Percentiles rank a stretch among this genome's conserved stretches.
phyloP scores from a whole-genome alignment of 2,888 invertebrate genomes.

The Heliconius cydno region DNA sequence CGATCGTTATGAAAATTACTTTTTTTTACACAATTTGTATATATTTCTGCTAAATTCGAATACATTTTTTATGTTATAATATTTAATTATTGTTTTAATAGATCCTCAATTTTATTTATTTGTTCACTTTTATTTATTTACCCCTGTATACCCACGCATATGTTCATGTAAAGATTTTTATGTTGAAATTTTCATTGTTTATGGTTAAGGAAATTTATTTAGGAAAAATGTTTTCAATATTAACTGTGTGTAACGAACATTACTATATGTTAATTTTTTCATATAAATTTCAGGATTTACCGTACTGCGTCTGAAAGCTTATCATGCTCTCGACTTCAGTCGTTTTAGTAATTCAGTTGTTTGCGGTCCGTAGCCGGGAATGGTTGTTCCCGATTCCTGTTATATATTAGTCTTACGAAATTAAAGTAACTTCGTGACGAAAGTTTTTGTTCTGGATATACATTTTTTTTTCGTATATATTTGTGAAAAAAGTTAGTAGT shows the following conservation, averaged over 20 bases:
- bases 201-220: not conserved
- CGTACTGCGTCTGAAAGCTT: slow-evolving; percentile 35
- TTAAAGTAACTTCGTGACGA: slow-evolving; percentile 35
- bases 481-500: slow-evolving; percentile 21
- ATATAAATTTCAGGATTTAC: slow-evolving; percentile 21
- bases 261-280: not conserved
- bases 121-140: too few relatives aligned
- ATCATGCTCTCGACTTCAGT: slow-evolving; percentile 32
- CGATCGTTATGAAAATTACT: not conserved
- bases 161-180: too few relatives aligned
- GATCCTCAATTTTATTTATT: too few relatives aligned
- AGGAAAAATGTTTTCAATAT: too few relatives aligned
- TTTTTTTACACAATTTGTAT: not conserved
- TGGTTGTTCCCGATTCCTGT: slow-evolving; percentile 56
- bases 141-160: too few relatives aligned
- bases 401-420: slow-evolving; percentile 36
- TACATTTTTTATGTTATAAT: not conserved
- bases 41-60: not conserved
- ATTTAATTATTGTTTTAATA: not conserved
- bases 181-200: too few relatives aligned
- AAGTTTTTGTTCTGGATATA: slow-evolving; percentile 34
- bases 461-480: slow-evolving; percentile 12
- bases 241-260: not conserved
- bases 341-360: slow-evolving; percentile 59
- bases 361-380: slow-evolving; percentile 59